Conservation (phyloP, 1,140 invertebrate species). For the Brachionus asplanchnoidis region DNA sequence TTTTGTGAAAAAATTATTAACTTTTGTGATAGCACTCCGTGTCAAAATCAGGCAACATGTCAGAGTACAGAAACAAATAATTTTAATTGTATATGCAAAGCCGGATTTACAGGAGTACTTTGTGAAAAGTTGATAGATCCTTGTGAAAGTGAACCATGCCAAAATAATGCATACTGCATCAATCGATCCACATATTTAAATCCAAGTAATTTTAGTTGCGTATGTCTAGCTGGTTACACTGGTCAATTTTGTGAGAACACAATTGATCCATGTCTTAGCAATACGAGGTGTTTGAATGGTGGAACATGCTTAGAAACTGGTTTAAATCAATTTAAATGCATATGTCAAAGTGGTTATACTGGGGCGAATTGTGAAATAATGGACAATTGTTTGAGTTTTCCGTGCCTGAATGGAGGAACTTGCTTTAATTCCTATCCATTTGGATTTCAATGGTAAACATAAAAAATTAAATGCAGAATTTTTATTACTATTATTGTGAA, state of each 20-base stretch:
- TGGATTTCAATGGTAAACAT: constrained; percentile 12
- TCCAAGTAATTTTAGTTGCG: neutral
- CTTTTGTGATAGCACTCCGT: constrained; percentile 61
- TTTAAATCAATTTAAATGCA: constrained; percentile 10
- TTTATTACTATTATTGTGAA: neutral
- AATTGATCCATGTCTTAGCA: constrained; percentile 68
- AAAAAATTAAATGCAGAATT: neutral
- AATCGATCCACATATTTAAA: constrained; percentile 46
- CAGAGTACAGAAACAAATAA: neutral
- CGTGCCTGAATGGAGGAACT: constrained; percentile 38
- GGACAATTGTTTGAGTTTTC: constrained; percentile 34
- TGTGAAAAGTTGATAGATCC: constrained; percentile 75
- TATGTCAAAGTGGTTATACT: constrained; percentile 25
- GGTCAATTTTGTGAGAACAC: constrained; percentile 74
- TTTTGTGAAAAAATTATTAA: neutral
- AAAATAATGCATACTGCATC: constrained; percentile 60
- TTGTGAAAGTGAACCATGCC: constrained; percentile 68
- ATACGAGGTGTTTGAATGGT: constrained; percentile 38
- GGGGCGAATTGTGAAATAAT: constrained; percentile 9
- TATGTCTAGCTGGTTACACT: constrained; percentile 61
- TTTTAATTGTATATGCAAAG: constrained; percentile 43
- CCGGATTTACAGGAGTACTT: constrained; percentile 57
- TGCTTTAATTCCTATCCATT: neutral
- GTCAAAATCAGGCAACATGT: constrained; percentile 84
- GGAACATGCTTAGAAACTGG: constrained; percentile 9